Evolutionary conservation across 37 sponge, comb jelly and placozoan genomes (phyloP).

Genomic region (Haliclona indistincta): DNA sequence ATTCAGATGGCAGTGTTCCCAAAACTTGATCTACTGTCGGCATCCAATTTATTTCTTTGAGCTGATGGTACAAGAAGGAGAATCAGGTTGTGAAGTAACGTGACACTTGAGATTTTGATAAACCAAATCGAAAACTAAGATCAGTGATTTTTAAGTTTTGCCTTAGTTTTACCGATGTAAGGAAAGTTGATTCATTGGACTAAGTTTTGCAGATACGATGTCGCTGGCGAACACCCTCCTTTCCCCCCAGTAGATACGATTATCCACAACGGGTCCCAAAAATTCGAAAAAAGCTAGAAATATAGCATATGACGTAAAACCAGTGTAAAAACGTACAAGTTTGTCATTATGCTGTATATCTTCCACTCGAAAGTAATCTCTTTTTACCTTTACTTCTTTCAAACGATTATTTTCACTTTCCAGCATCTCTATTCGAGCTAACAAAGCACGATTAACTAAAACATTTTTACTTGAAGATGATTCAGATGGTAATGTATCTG

Average conservation of each 20-base stretch:
- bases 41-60: constrained; percentile 33
- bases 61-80: constrained; percentile 33
- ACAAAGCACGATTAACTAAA: constrained; percentile 18
- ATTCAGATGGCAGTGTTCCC: constrained; percentile 25
- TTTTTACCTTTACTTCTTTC: background rate
- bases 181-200: constrained; percentile 23
- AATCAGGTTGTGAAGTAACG: constrained; percentile 43
- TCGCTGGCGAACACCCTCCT: constrained; percentile 2
- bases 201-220: constrained; percentile 10
- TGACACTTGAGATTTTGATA: constrained; percentile 21
- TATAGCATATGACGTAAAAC: constrained; percentile 21
- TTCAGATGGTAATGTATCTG: too few relatives aligned
- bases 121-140: constrained; percentile 34
- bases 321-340: constrained; percentile 41
- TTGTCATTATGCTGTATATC: constrained; percentile 41
- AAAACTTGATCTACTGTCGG: constrained; percentile 29
- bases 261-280: constrained; percentile 35
- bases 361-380: constrained; percentile 14
- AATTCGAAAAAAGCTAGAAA: constrained; percentile 45
- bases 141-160: constrained; percentile 20
- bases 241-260: constrained; percentile 43
- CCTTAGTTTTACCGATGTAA: constrained; percentile 10
- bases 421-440: constrained; percentile 39
- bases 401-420: constrained; percentile 16
- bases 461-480: too few relatives aligned